phyloP scores from a whole-genome alignment of 2,113 vertebrate genomes.

The Ceyx margarethae region DNA sequence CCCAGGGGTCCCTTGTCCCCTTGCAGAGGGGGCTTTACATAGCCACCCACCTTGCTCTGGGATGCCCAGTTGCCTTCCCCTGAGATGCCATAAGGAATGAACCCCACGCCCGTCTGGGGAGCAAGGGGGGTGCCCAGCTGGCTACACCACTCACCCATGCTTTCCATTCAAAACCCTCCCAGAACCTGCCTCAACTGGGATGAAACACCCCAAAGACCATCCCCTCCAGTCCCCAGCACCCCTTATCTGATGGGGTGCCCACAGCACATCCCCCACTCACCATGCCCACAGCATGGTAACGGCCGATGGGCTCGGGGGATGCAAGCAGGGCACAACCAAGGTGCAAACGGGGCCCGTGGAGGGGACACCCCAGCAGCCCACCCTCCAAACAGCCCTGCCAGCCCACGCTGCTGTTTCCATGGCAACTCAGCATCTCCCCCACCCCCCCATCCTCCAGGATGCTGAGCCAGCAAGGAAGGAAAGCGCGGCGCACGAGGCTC shows the following conservation, averaged over 20 bases:
- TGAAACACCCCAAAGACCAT: accelerated
- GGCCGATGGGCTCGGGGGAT: accelerated
- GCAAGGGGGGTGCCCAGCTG: accelerated
- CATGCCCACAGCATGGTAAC: not conserved
- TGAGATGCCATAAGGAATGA: accelerated
- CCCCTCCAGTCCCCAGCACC: accelerated
- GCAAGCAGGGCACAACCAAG: too few species aligned
- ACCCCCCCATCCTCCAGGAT: not conserved
- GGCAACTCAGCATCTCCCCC: not conserved
- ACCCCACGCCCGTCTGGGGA: accelerated
- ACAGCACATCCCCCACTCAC: accelerated
- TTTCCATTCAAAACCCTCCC: accelerated
- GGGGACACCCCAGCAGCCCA: not conserved
- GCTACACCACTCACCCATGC: accelerated
- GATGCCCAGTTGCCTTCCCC: accelerated
- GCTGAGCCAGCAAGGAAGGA: not conserved
- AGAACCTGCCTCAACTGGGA: not conserved
- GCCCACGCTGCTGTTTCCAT: not conserved
- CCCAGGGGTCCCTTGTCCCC: accelerated
- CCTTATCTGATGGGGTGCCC: accelerated
- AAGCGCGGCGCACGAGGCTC: not conserved
- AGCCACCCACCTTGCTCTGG: accelerated
- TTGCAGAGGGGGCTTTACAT: too few species aligned
- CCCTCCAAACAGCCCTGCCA: not conserved
- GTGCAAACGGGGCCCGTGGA: not conserved